Evolutionary conservation across 1,140 invertebrate species (phyloP).

Genomic region (Drosophila willistoni): DNA sequence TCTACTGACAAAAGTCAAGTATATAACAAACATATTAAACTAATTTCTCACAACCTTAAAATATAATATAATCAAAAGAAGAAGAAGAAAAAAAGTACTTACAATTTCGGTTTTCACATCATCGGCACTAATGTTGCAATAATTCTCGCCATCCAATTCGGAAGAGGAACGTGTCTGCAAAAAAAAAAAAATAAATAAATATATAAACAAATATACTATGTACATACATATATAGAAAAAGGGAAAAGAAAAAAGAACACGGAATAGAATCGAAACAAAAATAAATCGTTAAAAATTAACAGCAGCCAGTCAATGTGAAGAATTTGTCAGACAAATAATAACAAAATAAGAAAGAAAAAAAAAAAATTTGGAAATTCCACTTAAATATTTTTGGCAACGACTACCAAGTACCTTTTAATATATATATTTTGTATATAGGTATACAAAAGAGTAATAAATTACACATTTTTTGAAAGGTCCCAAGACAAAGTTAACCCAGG

Average conservation of each 20-base stretch:
- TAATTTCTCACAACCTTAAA: too few relatives aligned
- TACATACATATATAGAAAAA: conserved; percentile 5
- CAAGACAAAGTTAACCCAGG: too few relatives aligned
- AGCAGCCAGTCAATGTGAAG: conserved; percentile 58
- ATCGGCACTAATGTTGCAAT: conserved; percentile 81
- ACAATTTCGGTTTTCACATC: conserved; percentile 83
- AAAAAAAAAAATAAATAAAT: background rate
- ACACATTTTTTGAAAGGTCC: too few relatives aligned
- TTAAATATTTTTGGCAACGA: background rate
- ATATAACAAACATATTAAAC: too few relatives aligned
- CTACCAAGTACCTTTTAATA: background rate
- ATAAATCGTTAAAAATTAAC: conserved; percentile 33
- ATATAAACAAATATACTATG: background rate
- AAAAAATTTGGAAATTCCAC: conserved; percentile 43
- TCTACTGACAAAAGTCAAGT: too few relatives aligned
- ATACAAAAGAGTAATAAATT: too few relatives aligned
- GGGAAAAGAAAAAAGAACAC: conserved; percentile 42
- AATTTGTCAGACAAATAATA: conserved; percentile 74
- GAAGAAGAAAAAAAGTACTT: conserved; percentile 44
- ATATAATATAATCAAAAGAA: too few relatives aligned
- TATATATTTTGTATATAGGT: too few relatives aligned
- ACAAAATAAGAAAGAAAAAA: conserved; percentile 46
- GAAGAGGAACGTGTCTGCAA: conserved; percentile 75
- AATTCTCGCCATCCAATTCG: conserved; percentile 77
- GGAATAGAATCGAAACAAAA: conserved; percentile 48